A percentile compares a stretch with the other conserved stretches of the same genome.
Conservation (phyloP, 1,140 invertebrate genomes). For the Dryas iulia region DNA sequence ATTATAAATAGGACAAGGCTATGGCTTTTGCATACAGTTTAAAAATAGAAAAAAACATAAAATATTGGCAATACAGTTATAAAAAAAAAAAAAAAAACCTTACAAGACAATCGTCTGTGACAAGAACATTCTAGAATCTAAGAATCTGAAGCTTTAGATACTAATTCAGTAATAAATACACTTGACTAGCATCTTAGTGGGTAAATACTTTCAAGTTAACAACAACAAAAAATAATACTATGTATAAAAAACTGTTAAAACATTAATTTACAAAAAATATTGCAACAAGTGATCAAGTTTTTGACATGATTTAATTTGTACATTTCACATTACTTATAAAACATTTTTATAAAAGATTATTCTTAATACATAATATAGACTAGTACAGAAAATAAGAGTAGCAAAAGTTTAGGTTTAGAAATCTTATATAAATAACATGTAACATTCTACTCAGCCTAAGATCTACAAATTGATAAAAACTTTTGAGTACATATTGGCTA, state of each 20-base stretch:
- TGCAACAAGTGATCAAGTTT: not conserved
- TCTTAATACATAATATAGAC: not conserved
- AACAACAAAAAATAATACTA: conserved; percentile 9
- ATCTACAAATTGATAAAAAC: not conserved
- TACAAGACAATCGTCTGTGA: not conserved
- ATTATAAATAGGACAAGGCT: not conserved
- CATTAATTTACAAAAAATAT: not conserved
- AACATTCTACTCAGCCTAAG: not conserved
- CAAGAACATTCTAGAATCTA: not conserved
- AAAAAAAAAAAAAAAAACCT: not conserved
- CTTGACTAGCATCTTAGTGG: conserved; percentile 19
- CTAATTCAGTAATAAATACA: conserved; percentile 22
- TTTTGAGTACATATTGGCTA: not conserved
- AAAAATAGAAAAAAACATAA: not conserved
- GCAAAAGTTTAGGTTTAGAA: not conserved
- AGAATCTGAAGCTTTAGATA: not conserved
- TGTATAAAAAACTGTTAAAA: not conserved
- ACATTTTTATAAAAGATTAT: not conserved
- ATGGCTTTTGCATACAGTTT: not conserved
- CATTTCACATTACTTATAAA: not conserved
- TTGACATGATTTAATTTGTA: not conserved
- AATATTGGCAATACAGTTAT: not conserved
- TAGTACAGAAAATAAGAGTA: not conserved
- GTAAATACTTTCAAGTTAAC: not conserved
- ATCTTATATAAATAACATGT: not conserved